Conservation (phyloP, 2,797 vertebrate species). For the Poecilia picta region DNA sequence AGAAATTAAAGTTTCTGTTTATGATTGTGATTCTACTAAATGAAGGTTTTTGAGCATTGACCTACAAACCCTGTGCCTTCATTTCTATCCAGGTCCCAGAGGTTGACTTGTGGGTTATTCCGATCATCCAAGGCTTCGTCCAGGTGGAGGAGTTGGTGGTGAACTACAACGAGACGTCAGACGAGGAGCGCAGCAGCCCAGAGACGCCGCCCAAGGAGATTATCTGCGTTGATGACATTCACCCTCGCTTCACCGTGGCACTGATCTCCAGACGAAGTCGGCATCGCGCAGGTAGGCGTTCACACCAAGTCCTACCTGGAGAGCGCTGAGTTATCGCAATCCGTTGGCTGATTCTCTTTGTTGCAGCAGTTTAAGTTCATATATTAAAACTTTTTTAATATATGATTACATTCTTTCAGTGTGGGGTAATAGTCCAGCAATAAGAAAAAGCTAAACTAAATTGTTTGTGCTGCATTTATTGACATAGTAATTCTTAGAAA, state of each 20-base stretch:
- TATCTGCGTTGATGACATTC: slow-evolving; percentile 91
- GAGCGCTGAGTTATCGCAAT: neutral
- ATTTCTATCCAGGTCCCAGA: slow-evolving; percentile 82
- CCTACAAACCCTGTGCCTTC: slow-evolving; percentile 8
- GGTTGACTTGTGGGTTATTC: slow-evolving; percentile 92
- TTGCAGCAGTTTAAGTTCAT: neutral
- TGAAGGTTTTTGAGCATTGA: slow-evolving; percentile 9
- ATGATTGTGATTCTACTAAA: neutral
- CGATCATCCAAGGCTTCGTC: slow-evolving; percentile 97
- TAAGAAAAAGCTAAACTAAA: neutral
- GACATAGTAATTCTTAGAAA: too few species aligned
- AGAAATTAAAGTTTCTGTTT: neutral
- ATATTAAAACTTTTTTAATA: neutral
- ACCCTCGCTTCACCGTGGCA: slow-evolving; percentile 94
- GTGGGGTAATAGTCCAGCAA: neutral
- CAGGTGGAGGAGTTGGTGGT: slow-evolving; percentile 98
- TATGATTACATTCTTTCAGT: neutral
- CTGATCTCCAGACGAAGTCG: slow-evolving; percentile 96
- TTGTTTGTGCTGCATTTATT: neutral
- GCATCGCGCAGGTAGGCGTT: slow-evolving; percentile 89
- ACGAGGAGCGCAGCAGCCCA: slow-evolving; percentile 97
- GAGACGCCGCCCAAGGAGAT: slow-evolving; percentile 92
- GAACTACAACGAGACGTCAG: slow-evolving; percentile 93
- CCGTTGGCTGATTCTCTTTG: neutral
- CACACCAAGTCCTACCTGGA: neutral